Base-by-base conservation (phyloP, 2,888 invertebrate genomes). In the Trissoscelio sp. region DNA sequence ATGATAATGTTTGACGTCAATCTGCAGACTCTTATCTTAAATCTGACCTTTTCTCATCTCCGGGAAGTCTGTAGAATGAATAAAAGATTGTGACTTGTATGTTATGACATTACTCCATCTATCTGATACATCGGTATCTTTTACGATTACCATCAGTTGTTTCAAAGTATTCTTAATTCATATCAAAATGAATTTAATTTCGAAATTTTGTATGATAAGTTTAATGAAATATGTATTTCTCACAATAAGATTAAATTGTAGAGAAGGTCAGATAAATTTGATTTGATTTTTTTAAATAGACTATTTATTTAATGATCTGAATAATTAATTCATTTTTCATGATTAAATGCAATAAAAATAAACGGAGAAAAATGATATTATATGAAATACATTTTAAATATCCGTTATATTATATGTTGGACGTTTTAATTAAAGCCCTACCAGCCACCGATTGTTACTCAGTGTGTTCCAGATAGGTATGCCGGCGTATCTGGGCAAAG, bases 361-460 rank as follows among this genome's bases (percentile, higher is more conserved):
- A 18, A 55, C 46, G 4, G 14, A 24, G n/a, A 69, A 53, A 31
- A 69, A 34, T 31, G 28, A 39, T n/a, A 55, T 64, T 28, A 16
- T 44, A 55, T 48, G 18, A 31, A 28, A 46, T n/a, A n/a, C n/a
- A n/a, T n/a, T n/a, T n/a, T 53, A 53, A 60, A 67, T 51, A 55
- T 34, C 66, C 57, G 53, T 60, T 11, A 51, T 57, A 62, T 53
- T 73, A 51, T 66, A 53, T 60, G 67, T 60, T 79, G 79, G 79
- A 60, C 67, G 79, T 67, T 73, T 79, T 73, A 73, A 79, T 73
- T 79, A 73, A 79, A 79, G 79, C 79, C 73, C 79, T 79, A 48
- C 60, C 48, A 70, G 57, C 51, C 66, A 53, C 46, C 66, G 72
- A 51, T 72, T 72, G 51, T 16, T 66, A 70, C 57, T 64, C 78